Percentiles rank a stretch among this genome's conserved stretches.
phyloP scores from a whole-genome alignment of 2,797 vertebrate genomes.

The Knipowitschia caucasica region DNA sequence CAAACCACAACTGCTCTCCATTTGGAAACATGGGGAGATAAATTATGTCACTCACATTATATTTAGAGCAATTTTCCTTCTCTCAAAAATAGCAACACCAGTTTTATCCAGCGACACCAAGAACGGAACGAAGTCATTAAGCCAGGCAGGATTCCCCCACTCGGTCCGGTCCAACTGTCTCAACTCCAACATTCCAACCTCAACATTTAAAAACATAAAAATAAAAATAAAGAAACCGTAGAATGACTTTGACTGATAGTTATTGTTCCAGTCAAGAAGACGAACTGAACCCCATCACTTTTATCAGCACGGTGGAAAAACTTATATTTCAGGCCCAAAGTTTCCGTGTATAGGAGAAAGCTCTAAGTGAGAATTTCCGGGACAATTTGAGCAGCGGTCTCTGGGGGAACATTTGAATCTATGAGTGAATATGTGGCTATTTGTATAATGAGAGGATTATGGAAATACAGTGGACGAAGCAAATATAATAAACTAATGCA shows the following conservation, averaged over 20 bases:
- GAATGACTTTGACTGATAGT: slow-evolving; percentile 39
- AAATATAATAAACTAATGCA: neutral
- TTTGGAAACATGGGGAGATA: slow-evolving; percentile 24
- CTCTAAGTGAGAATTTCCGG: slow-evolving; percentile 36
- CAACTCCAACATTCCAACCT: slow-evolving; percentile 20
- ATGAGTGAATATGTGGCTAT: slow-evolving; percentile 15
- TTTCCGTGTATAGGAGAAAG: slow-evolving; percentile 36
- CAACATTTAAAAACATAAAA: slow-evolving; percentile 32
- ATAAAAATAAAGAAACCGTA: too few relatives aligned
- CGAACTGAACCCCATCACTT: slow-evolving; percentile 14
- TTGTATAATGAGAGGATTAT: neutral
- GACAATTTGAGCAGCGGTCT: slow-evolving; percentile 25
- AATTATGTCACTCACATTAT: slow-evolving; percentile 35
- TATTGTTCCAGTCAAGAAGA: slow-evolving; percentile 42
- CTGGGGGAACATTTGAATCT: slow-evolving; percentile 10
- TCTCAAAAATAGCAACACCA: slow-evolving; percentile 58
- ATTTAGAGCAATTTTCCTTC: slow-evolving; percentile 57
- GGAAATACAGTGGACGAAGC: neutral
- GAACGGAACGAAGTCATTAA: slow-evolving; percentile 57
- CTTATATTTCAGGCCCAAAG: slow-evolving; percentile 5
- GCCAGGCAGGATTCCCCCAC: slow-evolving; percentile 53
- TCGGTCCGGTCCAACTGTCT: slow-evolving; percentile 37
- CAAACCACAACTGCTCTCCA: slow-evolving; percentile 9
- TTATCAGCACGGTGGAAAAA: slow-evolving; percentile 42
- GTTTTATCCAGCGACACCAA: slow-evolving; percentile 44